A percentile compares a stretch with the other conserved stretches of the same genome.
phyloP scores from a whole-genome alignment of 2,113 vertebrate species.

The Phrynosoma platyrhinos region DNA sequence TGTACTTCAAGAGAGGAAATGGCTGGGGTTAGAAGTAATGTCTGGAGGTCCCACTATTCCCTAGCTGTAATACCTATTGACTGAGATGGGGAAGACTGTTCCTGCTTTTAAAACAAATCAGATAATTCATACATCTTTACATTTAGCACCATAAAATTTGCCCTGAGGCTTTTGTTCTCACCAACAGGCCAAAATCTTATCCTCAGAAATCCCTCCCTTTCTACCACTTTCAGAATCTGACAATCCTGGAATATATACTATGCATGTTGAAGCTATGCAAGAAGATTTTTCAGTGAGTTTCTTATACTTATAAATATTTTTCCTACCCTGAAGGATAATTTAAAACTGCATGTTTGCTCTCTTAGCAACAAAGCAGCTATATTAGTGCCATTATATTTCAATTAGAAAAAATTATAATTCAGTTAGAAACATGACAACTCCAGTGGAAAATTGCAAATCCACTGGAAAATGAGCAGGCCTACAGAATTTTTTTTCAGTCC shows the following conservation, averaged over 20 bases:
- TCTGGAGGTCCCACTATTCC: too few species aligned
- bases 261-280: not conserved
- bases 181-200: not conserved
- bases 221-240: not conserved
- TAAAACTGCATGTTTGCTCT: not conserved
- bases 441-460: constrained; percentile 1
- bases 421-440: constrained; percentile 4
- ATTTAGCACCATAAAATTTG: not conserved
- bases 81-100: too few species aligned
- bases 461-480: constrained; percentile 5
- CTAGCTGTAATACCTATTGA: too few species aligned
- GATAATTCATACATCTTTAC: not conserved
- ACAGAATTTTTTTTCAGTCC: not conserved
- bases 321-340: not conserved
- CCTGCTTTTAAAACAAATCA: too few species aligned
- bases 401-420: constrained; percentile 22
- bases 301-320: not conserved
- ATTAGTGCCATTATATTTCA: constrained; percentile 18
- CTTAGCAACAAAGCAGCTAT: constrained; percentile 2
- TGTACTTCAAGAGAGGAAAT: too few species aligned
- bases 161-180: not conserved
- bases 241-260: not conserved
- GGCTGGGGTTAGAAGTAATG: too few species aligned
- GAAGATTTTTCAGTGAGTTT: not conserved
- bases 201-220: not conserved